Conservation (phyloP, 2,888 invertebrate species). For the Balanococcus diminutus region DNA sequence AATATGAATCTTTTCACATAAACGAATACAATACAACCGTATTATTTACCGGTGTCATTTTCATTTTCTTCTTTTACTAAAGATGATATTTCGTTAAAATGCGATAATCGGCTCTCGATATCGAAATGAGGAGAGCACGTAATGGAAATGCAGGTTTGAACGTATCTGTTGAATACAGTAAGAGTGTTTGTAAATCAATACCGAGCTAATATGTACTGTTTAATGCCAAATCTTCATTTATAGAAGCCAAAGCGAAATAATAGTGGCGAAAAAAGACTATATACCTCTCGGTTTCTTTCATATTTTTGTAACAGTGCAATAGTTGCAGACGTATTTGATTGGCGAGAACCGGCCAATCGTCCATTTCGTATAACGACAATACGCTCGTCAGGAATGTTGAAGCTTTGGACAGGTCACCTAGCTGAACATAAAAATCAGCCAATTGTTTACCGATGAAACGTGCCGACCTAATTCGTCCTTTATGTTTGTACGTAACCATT, state of each 20-base stretch:
- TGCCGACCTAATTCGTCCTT: slow-evolving; percentile 79
- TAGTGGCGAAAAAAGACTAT: background rate
- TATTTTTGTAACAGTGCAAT: slow-evolving; percentile 81
- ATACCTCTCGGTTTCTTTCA: slow-evolving; percentile 78
- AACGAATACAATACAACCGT: background rate
- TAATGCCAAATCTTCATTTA: background rate
- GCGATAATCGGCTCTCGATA: slow-evolving; percentile 74
- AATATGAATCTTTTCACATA: background rate
- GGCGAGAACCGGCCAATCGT: slow-evolving; percentile 84
- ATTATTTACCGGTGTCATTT: background rate
- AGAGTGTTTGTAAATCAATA: background rate
- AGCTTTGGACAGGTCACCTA: slow-evolving; percentile 86
- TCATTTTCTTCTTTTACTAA: slow-evolving; percentile 55
- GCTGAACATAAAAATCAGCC: slow-evolving; percentile 86
- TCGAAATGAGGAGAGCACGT: slow-evolving; percentile 78
- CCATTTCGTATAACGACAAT: slow-evolving; percentile 82
- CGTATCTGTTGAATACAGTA: slow-evolving; percentile 66
- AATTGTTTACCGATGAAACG: slow-evolving; percentile 83
- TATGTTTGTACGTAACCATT: slow-evolving; percentile 96
- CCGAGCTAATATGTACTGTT: background rate
- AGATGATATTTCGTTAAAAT: slow-evolving; percentile 83
- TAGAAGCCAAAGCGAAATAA: no score
- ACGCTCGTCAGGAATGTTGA: slow-evolving; percentile 87
- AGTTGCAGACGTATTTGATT: slow-evolving; percentile 83
- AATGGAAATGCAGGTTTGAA: slow-evolving; percentile 79